phyloP scores from a whole-genome alignment of 2,113 vertebrate genomes.

The Narcine bancroftii region DNA sequence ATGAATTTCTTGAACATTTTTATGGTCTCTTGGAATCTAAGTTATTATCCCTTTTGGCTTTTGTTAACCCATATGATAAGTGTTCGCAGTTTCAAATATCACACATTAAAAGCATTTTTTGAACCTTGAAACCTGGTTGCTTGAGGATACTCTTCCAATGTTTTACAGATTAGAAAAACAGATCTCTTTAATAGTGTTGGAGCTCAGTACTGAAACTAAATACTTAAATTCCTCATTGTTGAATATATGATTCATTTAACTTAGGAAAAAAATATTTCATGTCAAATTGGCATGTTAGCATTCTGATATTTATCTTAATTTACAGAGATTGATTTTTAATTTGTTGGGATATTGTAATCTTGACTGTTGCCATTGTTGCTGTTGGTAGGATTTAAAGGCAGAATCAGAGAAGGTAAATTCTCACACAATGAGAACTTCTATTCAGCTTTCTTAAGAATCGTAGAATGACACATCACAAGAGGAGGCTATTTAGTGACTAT shows the following conservation, averaged over 20 bases:
- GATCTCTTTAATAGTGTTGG: neutral
- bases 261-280: neutral
- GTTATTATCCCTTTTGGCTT: neutral
- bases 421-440: neutral
- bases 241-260: slow-evolving; percentile 17
- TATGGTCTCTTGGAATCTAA: neutral
- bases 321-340: neutral
- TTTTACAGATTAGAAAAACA: slow-evolving; percentile 33
- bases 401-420: neutral
- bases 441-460: neutral
- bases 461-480: neutral
- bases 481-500: neutral
- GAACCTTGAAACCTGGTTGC: neutral
- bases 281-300: slow-evolving; percentile 5
- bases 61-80: slow-evolving; percentile 27
- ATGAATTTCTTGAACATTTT: slow-evolving; percentile 8
- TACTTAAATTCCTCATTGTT: slow-evolving; percentile 19
- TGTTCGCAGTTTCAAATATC: neutral
- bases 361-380: neutral
- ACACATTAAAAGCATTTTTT: neutral
- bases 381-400: neutral
- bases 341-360: neutral
- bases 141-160: neutral
- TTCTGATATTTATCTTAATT: slow-evolving; percentile 30
- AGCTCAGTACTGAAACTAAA: neutral